These are phyloP conservation scores for Saccopteryx leptura DNA, from an alignment of 2,113 vertebrate species.

Conservation along the genomic window DNA sequence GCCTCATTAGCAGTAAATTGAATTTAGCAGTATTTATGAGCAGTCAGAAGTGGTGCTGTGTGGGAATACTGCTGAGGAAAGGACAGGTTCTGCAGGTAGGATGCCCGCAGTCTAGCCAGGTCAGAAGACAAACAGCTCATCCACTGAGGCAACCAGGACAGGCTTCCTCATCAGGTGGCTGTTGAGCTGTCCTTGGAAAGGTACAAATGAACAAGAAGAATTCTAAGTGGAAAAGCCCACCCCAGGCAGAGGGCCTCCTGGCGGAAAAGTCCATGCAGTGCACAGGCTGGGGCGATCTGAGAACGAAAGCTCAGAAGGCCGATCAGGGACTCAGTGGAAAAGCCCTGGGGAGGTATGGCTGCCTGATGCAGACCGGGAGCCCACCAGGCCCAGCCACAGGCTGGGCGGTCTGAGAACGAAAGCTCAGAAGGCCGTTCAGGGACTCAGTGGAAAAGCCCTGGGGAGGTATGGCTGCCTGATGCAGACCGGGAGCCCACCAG, in stretches of 20 bases:
- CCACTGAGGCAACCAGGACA: not conserved
- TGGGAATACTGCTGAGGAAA: accelerated
- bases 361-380: too few species aligned
- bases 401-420: too few species aligned
- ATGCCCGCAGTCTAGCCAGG: accelerated
- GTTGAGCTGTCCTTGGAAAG: not conserved
- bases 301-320: too few species aligned
- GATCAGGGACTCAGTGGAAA: too few species aligned
- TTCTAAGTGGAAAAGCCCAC: not conserved
- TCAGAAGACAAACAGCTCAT: too few species aligned
- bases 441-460: too few species aligned
- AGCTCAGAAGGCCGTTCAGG: not conserved
- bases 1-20: accelerated
- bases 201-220: not conserved
- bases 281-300: not conserved
- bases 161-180: not conserved
- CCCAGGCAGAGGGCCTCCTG: not conserved
- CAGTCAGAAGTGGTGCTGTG: accelerated
- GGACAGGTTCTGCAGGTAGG: accelerated
- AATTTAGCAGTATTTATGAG: accelerated
- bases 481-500: not conserved
- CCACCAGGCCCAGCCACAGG: too few species aligned
- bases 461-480: not conserved
- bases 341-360: too few species aligned
- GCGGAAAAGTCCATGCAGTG: not conserved